These are phyloP conservation scores for Chaetops frenatus DNA, from an alignment of 2,113 vertebrate species.

Conservation along the genomic window DNA sequence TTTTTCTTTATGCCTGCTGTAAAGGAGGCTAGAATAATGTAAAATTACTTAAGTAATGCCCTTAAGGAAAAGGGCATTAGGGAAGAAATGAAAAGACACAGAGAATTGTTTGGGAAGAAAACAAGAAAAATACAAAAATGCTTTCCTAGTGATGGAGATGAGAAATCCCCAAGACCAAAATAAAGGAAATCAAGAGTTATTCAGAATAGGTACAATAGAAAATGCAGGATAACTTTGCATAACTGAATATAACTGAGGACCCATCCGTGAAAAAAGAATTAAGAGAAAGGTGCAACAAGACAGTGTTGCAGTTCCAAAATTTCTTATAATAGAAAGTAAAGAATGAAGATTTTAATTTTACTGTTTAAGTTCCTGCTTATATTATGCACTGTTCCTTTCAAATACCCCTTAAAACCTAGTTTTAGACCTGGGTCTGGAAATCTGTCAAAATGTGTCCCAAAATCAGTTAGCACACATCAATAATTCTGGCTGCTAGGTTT, in stretches of 20 bases:
- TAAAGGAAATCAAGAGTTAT: not conserved
- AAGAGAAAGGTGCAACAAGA: not conserved
- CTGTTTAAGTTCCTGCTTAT: not conserved
- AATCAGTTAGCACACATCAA: not conserved
- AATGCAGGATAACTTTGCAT: not conserved
- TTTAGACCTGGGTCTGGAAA: not conserved
- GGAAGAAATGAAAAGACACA: not conserved
- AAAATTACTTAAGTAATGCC: not conserved
- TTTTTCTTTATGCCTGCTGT: not conserved
- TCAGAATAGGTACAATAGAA: not conserved
- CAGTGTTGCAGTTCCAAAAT: not conserved
- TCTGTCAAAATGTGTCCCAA: not conserved
- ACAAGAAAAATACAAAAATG: not conserved
- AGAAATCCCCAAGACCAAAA: not conserved
- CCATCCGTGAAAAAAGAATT: not conserved
- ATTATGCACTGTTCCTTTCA: not conserved
- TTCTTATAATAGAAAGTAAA: not conserved
- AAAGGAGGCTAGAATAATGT: not conserved
- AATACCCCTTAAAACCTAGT: not conserved
- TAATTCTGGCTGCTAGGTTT: not conserved
- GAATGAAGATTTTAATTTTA: not conserved
- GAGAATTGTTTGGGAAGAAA: not conserved
- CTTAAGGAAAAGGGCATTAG: not conserved
- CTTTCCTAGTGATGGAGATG: not conserved
- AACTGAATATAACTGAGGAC: not conserved